Evolutionary conservation across 2,113 vertebrate species (phyloP), one percentile per base, ranked within the genome.

Genomic region (Upupa epops): DNA sequence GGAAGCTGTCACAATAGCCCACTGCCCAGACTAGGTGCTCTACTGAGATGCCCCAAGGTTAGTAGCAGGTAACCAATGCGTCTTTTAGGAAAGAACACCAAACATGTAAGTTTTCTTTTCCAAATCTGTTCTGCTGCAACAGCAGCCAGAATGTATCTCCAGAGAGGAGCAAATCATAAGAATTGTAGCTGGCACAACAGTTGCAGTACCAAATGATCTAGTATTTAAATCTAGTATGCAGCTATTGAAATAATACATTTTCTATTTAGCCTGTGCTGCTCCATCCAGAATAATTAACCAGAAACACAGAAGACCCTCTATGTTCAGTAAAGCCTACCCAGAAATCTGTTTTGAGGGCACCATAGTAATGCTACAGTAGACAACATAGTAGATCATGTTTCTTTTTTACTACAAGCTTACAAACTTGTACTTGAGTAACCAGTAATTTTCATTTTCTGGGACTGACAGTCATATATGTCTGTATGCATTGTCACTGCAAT

Each of bases 21-120:
- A 89, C 70, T 90, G 97, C 96, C 97, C 96, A 97, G 97, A 95
- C 20, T 19, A 59, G 34, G 8, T 2, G 2, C 19, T 72, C 40
- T 56, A 32, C 26, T 40, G 66, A 90, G 48, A 52, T 71, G 84
- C 66, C 93, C 96, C 95, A 81, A 86, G 95, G 95, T 95, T 55
- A 89, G 74, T 55, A 89, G 48, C 63, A 90, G 78, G 74, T 55
- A 71, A 86, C 32, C 40, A 56, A n/a, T 6, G 46, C 68, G 78
- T 34, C 49, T 63, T 91, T 69, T 25, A 58, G 31, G 42, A 70
- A 59, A 91, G 85, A 63, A 26, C 28, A 16, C 26, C 24, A 71
- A 63, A 48, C 31, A 9, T 54, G 40, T 42, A 29, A 31, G 60
- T 91, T 90, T 64, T 77, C 63, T 88, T 79, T 86, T 46, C 63